phyloP scores from a whole-genome alignment of 2,113 vertebrate genomes.

The Amazona guildingii region DNA sequence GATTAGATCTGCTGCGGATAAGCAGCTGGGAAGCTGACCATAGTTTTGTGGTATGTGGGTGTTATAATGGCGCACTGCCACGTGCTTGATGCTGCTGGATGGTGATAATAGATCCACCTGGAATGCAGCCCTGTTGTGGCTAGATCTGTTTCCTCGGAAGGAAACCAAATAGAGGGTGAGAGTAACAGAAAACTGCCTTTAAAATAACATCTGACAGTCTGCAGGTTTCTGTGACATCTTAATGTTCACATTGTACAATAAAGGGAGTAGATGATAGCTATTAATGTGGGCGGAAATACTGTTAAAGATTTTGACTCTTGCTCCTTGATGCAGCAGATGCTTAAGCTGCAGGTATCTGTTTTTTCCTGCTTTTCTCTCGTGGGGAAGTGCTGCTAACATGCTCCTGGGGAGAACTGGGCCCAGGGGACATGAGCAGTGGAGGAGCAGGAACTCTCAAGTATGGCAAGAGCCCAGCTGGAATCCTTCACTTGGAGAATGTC shows the following conservation, averaged over 20 bases:
- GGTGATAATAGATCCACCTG: not conserved
- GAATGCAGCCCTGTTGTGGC: not conserved
- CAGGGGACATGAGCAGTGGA: accelerated
- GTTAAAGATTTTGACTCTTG: not conserved
- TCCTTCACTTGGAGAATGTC: not conserved
- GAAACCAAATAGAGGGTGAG: constrained; percentile 2
- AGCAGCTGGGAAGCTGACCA: not conserved
- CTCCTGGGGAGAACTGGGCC: not conserved
- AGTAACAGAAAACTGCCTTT: not conserved
- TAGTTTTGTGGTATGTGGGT: not conserved
- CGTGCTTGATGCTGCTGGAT: not conserved
- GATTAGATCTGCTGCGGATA: not conserved
- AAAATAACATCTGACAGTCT: not conserved
- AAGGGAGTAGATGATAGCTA: not conserved
- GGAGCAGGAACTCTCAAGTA: not conserved
- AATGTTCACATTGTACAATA: not conserved
- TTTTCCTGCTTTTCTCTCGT: not conserved
- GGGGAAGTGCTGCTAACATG: not conserved
- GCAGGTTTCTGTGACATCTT: not conserved
- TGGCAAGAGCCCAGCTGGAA: not conserved
- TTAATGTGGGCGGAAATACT: accelerated
- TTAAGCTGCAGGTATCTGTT: not conserved
- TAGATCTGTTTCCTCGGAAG: not conserved
- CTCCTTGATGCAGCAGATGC: not conserved
- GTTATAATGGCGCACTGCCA: not conserved